These are phyloP conservation scores for Erebia ligea DNA, from an alignment of 2,888 invertebrate genomes.

Conservation along the genomic window DNA sequence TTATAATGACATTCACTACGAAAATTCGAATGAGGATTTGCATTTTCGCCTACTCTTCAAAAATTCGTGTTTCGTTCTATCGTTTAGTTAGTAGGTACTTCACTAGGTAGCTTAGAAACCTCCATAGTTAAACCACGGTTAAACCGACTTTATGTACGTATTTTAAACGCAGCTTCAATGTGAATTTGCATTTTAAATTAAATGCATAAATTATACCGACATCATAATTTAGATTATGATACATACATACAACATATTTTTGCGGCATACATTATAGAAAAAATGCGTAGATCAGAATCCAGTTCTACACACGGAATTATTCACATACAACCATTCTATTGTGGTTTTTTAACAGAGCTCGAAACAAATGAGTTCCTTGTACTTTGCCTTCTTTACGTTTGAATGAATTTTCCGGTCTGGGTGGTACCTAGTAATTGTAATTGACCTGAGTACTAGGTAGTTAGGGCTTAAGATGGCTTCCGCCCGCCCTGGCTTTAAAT, in stretches of 20 bases:
- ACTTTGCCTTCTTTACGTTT: background rate
- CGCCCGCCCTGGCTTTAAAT: too few relatives aligned
- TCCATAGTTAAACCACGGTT: too few relatives aligned
- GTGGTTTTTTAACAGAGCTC: background rate
- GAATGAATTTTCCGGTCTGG: conserved; percentile 2
- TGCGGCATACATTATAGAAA: too few relatives aligned
- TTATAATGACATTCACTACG: too few relatives aligned
- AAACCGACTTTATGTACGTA: too few relatives aligned
- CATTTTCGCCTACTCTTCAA: too few relatives aligned
- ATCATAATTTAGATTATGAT: background rate
- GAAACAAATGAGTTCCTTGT: background rate
- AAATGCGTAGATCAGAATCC: background rate
- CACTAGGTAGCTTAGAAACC: too few relatives aligned
- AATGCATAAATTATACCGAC: background rate
- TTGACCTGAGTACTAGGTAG: background rate
- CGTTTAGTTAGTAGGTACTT: too few relatives aligned
- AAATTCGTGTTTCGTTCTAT: too few relatives aligned
- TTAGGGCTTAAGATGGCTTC: too few relatives aligned
- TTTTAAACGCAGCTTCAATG: background rate
- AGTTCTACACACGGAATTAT: conserved; percentile 3
- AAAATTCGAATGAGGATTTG: too few relatives aligned
- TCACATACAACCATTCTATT: background rate
- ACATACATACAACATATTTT: background rate
- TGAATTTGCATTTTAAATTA: background rate
- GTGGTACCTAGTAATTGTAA: background rate